phyloP scores from a whole-genome alignment of 2,797 vertebrate species.

The Geotrypetes seraphini region DNA sequence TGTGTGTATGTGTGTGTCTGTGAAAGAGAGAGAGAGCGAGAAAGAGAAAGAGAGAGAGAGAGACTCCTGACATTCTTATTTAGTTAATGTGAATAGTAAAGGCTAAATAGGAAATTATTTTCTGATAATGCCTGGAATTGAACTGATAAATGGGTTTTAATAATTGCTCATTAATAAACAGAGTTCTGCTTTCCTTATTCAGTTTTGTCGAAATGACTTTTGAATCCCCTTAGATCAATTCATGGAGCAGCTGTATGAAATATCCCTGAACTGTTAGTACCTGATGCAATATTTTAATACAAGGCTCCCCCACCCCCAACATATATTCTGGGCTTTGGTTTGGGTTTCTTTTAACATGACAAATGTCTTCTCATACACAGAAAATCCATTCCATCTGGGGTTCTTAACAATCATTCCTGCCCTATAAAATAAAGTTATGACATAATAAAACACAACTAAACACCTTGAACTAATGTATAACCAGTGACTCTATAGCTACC shows the following conservation, averaged over 20 bases:
- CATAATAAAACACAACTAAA: neutral
- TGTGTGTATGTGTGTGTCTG: too few species aligned
- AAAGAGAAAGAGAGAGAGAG: neutral
- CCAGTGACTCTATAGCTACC: constrained; percentile 1
- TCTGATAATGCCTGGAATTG: neutral
- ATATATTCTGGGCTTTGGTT: neutral
- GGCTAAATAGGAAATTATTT: neutral
- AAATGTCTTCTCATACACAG: constrained; percentile 3
- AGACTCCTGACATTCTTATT: neutral
- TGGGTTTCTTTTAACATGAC: constrained; percentile 3
- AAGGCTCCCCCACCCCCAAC: neutral
- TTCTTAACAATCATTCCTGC: neutral
- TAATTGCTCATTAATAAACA: neutral
- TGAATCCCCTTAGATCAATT: neutral
- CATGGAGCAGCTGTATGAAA: neutral
- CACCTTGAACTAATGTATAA: constrained; percentile 15
- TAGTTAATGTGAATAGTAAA: neutral
- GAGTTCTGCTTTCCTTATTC: neutral
- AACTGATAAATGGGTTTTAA: neutral
- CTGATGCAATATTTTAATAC: neutral
- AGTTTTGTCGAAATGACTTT: neutral
- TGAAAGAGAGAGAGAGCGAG: too few species aligned
- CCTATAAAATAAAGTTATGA: neutral
- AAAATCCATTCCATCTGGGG: constrained; percentile 3
- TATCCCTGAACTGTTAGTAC: neutral